These are phyloP conservation scores for Gymnothorax reevesii DNA, from an alignment of 2,797 vertebrate genomes.

Conservation along the genomic window DNA sequence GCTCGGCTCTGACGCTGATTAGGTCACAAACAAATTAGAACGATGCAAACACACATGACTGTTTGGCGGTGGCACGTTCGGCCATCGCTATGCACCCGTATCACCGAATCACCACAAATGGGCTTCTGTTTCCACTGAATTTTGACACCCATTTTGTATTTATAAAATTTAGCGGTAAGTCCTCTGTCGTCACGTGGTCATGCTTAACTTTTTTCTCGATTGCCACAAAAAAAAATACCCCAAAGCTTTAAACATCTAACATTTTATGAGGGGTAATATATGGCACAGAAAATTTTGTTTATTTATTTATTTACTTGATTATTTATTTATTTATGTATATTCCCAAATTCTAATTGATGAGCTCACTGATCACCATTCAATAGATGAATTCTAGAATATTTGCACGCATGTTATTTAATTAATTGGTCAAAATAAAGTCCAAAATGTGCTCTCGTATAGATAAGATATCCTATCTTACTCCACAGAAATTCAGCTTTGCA, in stretches of 20 bases:
- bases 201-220: not conserved
- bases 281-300: conserved; percentile 1
- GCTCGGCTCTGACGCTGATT: conserved; percentile 54
- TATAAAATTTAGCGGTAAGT: not conserved
- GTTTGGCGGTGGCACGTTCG: conserved; percentile 26
- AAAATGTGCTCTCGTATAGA: conserved; percentile 39
- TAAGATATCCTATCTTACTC: not conserved
- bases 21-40: conserved; percentile 66
- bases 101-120: not conserved
- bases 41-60: conserved; percentile 56
- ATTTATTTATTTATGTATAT: conserved; percentile 32
- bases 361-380: conserved; percentile 66
- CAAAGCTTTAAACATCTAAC: conserved; percentile 61
- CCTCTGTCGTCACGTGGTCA: not conserved
- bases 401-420: conserved; percentile 60
- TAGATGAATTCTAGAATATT: conserved; percentile 76
- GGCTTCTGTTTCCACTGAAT: not conserved
- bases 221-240: conserved; percentile 44
- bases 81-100: not conserved
- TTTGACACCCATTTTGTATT: not conserved
- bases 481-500: not conserved
- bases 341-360: conserved; percentile 68
- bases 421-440: conserved; percentile 68
- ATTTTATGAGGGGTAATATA: conserved; percentile 41
- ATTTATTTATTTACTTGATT: not conserved